phyloP scores from a whole-genome alignment of 2,888 invertebrate species.

The Syrista parreyssii region DNA sequence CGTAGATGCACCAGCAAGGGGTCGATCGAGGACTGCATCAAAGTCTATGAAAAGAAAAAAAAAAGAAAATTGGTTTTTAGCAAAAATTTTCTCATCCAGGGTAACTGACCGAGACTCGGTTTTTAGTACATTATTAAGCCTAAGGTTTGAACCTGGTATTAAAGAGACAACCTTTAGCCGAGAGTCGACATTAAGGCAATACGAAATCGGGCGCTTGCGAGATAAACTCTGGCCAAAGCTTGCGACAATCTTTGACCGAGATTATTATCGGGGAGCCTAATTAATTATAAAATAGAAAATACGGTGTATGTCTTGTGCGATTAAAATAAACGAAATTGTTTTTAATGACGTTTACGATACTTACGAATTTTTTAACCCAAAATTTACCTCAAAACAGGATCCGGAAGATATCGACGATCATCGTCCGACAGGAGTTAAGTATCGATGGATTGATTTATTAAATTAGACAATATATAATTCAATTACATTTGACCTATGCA shows the following conservation, averaged over 20 bases:
- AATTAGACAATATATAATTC: neutral
- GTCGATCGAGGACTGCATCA: neutral
- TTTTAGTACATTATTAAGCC: constrained; percentile 32
- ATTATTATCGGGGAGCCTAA: constrained; percentile 46
- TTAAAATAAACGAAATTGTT: constrained; percentile 66
- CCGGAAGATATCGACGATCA: neutral
- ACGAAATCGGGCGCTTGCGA: constrained; percentile 52
- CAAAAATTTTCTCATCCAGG: constrained; percentile 62
- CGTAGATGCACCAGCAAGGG: constrained; percentile 7
- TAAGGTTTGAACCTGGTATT: constrained; percentile 27
- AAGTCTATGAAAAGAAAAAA: constrained; percentile 24
- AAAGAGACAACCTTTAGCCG: constrained; percentile 49
- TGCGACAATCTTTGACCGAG: constrained; percentile 46
- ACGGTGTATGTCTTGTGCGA: constrained; percentile 67
- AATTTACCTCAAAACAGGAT: neutral
- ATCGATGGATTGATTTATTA: neutral
- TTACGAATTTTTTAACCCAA: neutral
- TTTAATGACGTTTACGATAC: constrained; percentile 52
- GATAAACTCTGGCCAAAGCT: constrained; percentile 43
- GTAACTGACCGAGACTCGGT: constrained; percentile 61
- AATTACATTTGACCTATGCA: neutral
- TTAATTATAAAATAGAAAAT: constrained; percentile 64
- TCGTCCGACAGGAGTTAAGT: neutral
- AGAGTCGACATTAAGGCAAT: constrained; percentile 63
- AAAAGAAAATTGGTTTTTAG: constrained; percentile 56